Evolutionary conservation across 2,113 vertebrate species (phyloP).

Genomic region (Anolis sagrei): DNA sequence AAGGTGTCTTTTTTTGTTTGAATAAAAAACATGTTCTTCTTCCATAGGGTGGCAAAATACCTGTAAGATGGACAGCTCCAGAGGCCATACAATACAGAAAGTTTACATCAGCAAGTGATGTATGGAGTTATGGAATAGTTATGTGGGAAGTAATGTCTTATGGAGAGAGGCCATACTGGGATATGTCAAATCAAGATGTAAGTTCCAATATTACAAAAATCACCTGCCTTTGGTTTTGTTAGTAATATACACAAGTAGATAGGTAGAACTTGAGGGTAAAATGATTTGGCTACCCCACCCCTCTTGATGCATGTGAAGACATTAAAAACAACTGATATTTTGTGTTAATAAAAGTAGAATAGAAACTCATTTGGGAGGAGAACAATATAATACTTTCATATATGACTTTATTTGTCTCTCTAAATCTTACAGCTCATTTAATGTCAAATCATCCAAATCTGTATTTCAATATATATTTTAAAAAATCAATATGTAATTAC

Average conservation of each 20-base stretch:
- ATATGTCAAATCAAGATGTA: slow-evolving; percentile 99
- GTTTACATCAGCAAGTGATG: slow-evolving; percentile 97
- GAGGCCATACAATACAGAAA: slow-evolving; percentile 98
- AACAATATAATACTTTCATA: background rate
- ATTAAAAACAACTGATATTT: background rate
- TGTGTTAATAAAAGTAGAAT: background rate
- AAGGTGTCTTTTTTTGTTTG: background rate
- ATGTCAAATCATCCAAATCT: background rate
- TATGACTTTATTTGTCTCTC: background rate
- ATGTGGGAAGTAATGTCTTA: slow-evolving; percentile 99
- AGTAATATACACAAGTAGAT: background rate
- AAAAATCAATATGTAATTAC: background rate
- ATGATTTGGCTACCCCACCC: background rate
- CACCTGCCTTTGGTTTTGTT: rapidly evolving
- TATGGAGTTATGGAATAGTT: slow-evolving; percentile 98
- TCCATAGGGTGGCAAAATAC: slow-evolving; percentile 94
- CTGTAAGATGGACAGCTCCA: slow-evolving; percentile 97
- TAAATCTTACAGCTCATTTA: background rate
- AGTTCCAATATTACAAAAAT: slow-evolving; percentile 69
- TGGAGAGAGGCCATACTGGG: slow-evolving; percentile 97
- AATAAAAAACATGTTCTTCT: background rate
- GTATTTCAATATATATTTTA: background rate
- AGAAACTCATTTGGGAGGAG: background rate
- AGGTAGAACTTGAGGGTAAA: background rate
- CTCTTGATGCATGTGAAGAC: no score